Percentiles rank a stretch among this genome's conserved stretches.
Conservation (phyloP, 2,113 vertebrate genomes). For the Gasterosteus nipponicus region DNA sequence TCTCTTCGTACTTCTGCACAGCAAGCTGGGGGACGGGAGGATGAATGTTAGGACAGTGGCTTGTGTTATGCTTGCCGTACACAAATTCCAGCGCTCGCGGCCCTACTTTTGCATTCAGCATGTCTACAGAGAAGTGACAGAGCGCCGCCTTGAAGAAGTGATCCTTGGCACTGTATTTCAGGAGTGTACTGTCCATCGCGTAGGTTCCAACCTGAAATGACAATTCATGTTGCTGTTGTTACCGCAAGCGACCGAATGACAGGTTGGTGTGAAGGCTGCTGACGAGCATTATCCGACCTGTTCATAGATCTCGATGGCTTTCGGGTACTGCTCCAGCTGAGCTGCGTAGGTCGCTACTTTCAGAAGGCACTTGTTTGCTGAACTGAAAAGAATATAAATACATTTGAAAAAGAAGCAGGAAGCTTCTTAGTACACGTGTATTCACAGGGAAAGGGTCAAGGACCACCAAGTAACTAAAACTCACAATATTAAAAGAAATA, state of each 20-base stretch:
- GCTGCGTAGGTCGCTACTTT: conserved; percentile 92
- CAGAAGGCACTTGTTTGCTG: conserved; percentile 94
- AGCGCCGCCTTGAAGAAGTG: conserved; percentile 94
- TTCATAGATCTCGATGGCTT: conserved; percentile 93
- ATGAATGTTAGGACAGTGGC: background rate
- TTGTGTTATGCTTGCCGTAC: accelerated
- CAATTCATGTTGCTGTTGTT: background rate
- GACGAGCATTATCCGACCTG: conserved; percentile 76
- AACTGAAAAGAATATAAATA: conserved; percentile 75
- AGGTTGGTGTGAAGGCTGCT: background rate
- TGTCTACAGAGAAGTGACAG: conserved; percentile 95
- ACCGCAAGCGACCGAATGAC: accelerated
- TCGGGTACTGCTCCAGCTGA: conserved; percentile 92
- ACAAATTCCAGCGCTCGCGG: accelerated
- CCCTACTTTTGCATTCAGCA: conserved; percentile 91
- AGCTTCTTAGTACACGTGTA: background rate
- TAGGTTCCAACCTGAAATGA: conserved; percentile 83
- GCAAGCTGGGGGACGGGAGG: conserved; percentile 81
- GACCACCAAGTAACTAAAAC: background rate
- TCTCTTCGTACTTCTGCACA: conserved; percentile 91
- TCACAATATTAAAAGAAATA: background rate
- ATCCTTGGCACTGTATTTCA: conserved; percentile 95
- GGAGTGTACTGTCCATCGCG: conserved; percentile 92
- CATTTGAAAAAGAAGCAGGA: background rate
- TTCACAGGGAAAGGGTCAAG: background rate